phyloP scores from a whole-genome alignment of 2,113 vertebrate species.

The Sylvia atricapilla region DNA sequence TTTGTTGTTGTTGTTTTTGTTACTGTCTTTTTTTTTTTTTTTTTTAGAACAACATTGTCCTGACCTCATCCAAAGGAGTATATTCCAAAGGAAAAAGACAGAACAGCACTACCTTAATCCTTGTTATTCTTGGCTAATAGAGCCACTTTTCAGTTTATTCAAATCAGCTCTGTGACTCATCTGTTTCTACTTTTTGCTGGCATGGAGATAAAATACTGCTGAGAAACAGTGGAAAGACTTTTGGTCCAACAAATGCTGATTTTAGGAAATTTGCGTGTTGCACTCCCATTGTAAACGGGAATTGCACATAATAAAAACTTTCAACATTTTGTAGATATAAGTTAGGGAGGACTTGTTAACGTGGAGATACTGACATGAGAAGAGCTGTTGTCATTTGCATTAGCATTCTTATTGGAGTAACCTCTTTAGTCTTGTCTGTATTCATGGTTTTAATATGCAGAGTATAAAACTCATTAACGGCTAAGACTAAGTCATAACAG shows the following conservation, averaged over 20 bases:
- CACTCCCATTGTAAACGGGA: not conserved
- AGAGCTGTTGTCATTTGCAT: not conserved
- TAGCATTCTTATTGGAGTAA: not conserved
- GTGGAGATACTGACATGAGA: not conserved
- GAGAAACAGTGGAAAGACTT: slow-evolving; percentile 3
- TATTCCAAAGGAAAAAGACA: not conserved
- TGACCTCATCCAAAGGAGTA: not conserved
- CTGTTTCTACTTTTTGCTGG: slow-evolving; percentile 31
- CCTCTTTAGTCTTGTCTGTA: not conserved
- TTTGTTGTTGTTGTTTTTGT: too few relatives aligned
- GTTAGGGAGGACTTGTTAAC: not conserved
- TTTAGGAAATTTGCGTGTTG: not conserved
- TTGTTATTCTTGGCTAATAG: slow-evolving; percentile 3
- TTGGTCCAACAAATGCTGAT: not conserved
- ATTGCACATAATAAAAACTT: not conserved
- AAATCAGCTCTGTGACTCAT: slow-evolving; percentile 18
- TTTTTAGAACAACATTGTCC: not conserved
- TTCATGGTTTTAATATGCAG: not conserved
- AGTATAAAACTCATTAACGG: not conserved
- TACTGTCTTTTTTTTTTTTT: not conserved
- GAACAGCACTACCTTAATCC: not conserved
- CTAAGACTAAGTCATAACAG: not conserved
- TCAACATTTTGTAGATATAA: not conserved
- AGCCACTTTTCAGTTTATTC: not conserved
- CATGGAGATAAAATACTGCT: slow-evolving; percentile 3